Evolutionary conservation across 2,113 vertebrate species (phyloP), one percentile per base, ranked within the genome.

Genomic region (Manacus vitellinus): DNA sequence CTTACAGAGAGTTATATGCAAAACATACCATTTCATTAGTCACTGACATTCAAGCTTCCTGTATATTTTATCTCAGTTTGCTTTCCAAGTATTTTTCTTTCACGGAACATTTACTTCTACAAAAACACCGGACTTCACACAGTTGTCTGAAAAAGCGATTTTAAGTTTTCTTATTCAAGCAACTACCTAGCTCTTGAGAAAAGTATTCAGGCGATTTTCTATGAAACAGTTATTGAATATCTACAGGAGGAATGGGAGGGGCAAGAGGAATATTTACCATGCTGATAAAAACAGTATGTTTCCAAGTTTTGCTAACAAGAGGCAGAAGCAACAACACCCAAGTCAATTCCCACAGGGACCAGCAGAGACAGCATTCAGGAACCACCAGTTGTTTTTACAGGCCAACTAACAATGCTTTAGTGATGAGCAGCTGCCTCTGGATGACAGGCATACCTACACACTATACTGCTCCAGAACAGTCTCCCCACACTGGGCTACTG

Each of bases 61-160:
- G 82, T 85, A 25, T 59, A 90, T 71, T 75, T 89, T 63, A 89
- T 70, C 66, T 88, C 59, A 52, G 65, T 59, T 89, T 84, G 73
- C 87, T 93, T 88, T 89, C 65, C 88, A 85, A 87, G 65, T 82
- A 94, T 89, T 89, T 89, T 89, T 93, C 85, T 66, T 92, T 84
- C 85, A 94, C 1, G 52, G 85, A 93, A 82, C 88, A 88, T 88
- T 89, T 82, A 61, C 74, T 88, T 81, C 66, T 75, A 59, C 21
- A 82, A 89, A 92, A 93, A 75, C 78, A 79, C 43, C 0, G 0
- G 7, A 10, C 5, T 71, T 94, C 85, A 85, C 92, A 84, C 6
- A 92, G 83, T 62, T 73, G 37, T 74, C 94, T 59, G 73, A 81
- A 89, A 91, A 89, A 92, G 28, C 51, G 73, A 44, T 79, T 88